Conservation (phyloP, 2,797 vertebrate genomes). For the Threskiornis aethiopicus region DNA sequence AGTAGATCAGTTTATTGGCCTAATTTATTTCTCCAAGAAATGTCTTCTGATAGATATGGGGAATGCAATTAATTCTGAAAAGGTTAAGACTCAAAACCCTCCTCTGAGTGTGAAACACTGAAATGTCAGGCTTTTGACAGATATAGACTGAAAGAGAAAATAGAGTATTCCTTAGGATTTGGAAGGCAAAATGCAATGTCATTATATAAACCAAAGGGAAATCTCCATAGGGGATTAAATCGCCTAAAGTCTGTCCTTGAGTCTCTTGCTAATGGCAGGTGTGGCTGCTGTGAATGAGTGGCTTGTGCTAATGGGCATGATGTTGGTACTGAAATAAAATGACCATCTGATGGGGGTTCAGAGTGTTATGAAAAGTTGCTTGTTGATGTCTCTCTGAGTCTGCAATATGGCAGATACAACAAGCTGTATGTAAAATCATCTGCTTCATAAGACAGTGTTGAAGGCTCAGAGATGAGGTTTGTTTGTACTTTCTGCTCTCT, state of each 20-base stretch:
- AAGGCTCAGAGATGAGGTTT: neutral
- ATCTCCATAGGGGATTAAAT: neutral
- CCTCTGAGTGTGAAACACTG: neutral
- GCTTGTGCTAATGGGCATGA: neutral
- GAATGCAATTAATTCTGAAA: neutral
- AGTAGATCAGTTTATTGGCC: neutral
- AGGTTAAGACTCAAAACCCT: neutral
- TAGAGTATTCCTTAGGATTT: neutral
- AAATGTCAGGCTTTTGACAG: neutral
- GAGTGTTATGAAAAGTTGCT: neutral
- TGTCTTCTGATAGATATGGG: neutral
- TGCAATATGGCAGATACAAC: neutral
- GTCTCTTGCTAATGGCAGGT: neutral
- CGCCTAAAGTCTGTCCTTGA: neutral
- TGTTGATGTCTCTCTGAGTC: neutral
- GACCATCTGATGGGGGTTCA: neutral
- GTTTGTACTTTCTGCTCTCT: neutral
- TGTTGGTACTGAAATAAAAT: neutral
- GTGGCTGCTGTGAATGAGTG: neutral
- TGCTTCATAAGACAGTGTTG: neutral
- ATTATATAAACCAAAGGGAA: neutral
- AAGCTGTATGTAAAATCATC: neutral
- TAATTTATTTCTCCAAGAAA: neutral
- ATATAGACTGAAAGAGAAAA: neutral
- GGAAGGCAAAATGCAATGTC: neutral